Evolutionary conservation across 2,113 vertebrate genomes (phyloP), one percentile per base, ranked within the genome.

Genomic region (Gila orcuttii): DNA sequence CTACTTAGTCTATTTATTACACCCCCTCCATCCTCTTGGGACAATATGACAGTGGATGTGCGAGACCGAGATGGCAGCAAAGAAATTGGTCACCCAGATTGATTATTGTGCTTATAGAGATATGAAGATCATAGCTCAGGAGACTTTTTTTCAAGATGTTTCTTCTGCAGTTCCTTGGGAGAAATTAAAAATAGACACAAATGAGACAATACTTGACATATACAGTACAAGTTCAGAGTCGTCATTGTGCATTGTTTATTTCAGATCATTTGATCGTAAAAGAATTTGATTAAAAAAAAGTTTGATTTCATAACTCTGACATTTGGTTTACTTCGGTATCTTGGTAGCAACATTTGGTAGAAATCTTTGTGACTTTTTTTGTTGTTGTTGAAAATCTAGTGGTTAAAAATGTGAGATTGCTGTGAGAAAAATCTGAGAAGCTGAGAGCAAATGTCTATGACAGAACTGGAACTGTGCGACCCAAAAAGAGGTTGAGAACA

Each of bases 1-100:
- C 45, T 31, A 25, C 69, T 59, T 57, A 60, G 50, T 31, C 33
- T 77, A 47, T 76, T 55, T 52, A 31, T 55, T 55, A 21, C 50
- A 12, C 62, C 78, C 55, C 73, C 82, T 71, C 50, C 25, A 7
- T 66, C 9, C 82, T 85, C 88, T 68, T 90, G n/a, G 39, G 39
- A 80, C n/a, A 47, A 47, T 12, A 45, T 80, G 62, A 23, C 42
- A 13, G 55, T 69, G 45, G 62, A 68, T 82, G 62, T 82, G 79
- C 5, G 19, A 28, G 62, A 66, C 28, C 4, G n/a, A 47, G 60
- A 82, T 69, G 68, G 25, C 15, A 60, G 55, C 33, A 80, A 25
- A 33, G 45, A 12, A 69, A 68, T 23, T 52, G 62, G 60, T 82
- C 42, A 23, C 17, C 25, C 60, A 47, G 42, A 66, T 66, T 47